These are phyloP conservation scores for Sitta europaea DNA, from an alignment of 2,113 vertebrate genomes.

Conservation along the genomic window DNA sequence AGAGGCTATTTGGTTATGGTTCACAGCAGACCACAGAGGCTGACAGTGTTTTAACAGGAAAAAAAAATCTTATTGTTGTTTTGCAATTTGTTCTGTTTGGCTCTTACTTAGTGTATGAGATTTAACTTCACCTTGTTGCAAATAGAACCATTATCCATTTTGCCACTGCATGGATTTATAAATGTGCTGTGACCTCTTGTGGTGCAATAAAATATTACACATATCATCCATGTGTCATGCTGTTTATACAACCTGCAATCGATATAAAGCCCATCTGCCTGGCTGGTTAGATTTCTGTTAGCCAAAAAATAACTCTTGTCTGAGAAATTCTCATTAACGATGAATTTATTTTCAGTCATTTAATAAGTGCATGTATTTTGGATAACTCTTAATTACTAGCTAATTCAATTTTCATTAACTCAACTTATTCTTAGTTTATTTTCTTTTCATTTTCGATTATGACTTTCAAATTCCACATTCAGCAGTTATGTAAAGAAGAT, in stretches of 20 bases:
- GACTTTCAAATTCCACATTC: neutral
- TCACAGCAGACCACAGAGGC: conserved; percentile 28
- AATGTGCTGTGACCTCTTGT: conserved; percentile 64
- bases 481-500: neutral
- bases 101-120: neutral
- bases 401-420: neutral
- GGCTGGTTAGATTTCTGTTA: neutral
- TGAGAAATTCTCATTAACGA: neutral
- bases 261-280: neutral
- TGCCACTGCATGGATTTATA: conserved; percentile 5
- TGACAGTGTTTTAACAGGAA: conserved; percentile 44
- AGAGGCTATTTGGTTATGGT: conserved; percentile 58
- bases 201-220: conserved; percentile 50
- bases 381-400: neutral
- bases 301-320: neutral
- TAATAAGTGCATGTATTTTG: neutral
- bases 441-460: neutral
- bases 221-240: neutral
- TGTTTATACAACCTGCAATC: neutral
- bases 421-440: neutral
- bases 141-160: neutral
- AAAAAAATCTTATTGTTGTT: neutral
- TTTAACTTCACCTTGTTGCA: neutral
- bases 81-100: neutral
- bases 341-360: neutral